Evolutionary conservation across 2,113 vertebrate species (phyloP), one percentile per base, ranked within the genome.

Genomic region (Ceyx melanurus): DNA sequence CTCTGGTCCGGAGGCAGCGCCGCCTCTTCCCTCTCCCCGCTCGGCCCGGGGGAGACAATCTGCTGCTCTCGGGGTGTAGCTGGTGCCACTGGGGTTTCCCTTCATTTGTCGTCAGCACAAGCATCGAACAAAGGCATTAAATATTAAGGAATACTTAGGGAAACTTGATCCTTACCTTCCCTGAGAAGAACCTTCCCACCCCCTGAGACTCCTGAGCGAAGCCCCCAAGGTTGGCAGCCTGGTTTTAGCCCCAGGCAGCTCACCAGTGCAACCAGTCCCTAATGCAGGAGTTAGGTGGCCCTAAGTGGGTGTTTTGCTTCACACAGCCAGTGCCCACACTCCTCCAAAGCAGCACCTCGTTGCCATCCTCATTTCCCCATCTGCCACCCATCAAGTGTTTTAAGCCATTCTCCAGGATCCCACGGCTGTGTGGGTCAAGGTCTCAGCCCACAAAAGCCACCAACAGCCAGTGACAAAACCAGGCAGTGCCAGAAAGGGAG

Each of bases 301-400:
- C 25, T 46, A 22, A 35, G 31, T 6, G 18, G 21, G 11, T 42
- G 10, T n/a, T 58, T 57, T 58, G 50, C 54, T 70, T 66, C 53
- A 35, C 46, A 6, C 46, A 1, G 0, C 11, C 2, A 0, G 26
- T 60, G 70, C 25, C 4, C 40, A 68, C 16, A 2, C 56, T 70
- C 15, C 22, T 13, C 15, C 40, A 21, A 23, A 75, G 14, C 42
- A 79, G 46, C 19, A 40, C 22, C 6, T 65, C 4, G 0, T 64
- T 62, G 74, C n/a, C 46, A 3, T 26, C 40, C 29, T 60, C 33
- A 5, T 79, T 88, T 45, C 19, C 28, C 23, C 33, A 21, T 26
- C 33, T 75, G 37, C 48, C 18, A 15, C 53, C 28, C 48, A 51
- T 9, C 28, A 26, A 67, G 54, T 19, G 29, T 37, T 91, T 60